A percentile compares a stretch with the other conserved stretches of the same genome.
These are phyloP conservation scores for Tychaedon coryphoeus DNA, from an alignment of 2,113 vertebrate species.

Conservation along the genomic window DNA sequence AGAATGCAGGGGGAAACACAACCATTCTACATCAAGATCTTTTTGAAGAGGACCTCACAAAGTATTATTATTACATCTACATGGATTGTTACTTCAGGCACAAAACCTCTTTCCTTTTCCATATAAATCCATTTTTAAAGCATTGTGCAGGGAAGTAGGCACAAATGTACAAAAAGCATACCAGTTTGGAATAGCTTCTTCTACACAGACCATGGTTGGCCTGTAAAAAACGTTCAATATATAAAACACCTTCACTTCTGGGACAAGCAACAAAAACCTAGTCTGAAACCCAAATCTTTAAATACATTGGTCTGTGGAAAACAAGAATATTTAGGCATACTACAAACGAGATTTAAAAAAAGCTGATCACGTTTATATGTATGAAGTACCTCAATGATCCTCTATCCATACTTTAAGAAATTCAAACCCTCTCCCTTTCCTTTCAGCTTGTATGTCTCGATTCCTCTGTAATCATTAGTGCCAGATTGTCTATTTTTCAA, in stretches of 20 bases:
- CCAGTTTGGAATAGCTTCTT: neutral
- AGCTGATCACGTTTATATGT: neutral
- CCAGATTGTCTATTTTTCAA: neutral
- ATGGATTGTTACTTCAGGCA: neutral
- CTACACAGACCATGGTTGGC: neutral
- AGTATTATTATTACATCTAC: neutral
- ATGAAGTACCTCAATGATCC: neutral
- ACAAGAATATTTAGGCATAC: neutral
- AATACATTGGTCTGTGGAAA: neutral
- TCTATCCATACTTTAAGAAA: neutral
- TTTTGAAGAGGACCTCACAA: neutral
- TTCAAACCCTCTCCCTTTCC: neutral
- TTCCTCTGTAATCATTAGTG: neutral
- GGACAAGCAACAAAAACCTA: neutral
- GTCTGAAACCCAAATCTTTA: neutral
- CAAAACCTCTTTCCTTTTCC: neutral
- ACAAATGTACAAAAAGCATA: neutral
- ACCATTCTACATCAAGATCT: neutral
- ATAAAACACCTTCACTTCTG: neutral
- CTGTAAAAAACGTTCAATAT: neutral
- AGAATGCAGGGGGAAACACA: neutral
- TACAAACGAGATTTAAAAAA: neutral
- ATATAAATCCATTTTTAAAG: neutral
- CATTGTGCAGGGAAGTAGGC: neutral
- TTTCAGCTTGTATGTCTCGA: neutral